phyloP scores from a whole-genome alignment of 2,113 vertebrate genomes.

The Triplophysa siluroides region DNA sequence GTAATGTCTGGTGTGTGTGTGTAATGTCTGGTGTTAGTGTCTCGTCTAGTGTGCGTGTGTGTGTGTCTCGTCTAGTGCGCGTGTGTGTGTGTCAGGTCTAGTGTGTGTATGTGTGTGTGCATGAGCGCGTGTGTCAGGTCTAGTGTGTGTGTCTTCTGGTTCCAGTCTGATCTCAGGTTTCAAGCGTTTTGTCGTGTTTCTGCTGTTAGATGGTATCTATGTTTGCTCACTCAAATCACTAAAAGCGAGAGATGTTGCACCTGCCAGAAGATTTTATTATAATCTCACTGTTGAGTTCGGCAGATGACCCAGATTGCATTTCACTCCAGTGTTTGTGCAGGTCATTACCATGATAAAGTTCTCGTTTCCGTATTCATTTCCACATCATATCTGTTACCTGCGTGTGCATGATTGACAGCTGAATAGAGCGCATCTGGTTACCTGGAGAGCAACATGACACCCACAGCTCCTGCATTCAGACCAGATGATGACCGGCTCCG shows the following conservation, averaged over 20 bases:
- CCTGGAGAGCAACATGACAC: conserved; percentile 71
- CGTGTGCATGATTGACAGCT: conserved; percentile 63
- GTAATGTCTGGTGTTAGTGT: too few species aligned
- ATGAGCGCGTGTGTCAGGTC: too few species aligned
- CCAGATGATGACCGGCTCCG: conserved; percentile 2
- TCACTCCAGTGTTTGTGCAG: background rate
- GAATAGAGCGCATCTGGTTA: conserved; percentile 73
- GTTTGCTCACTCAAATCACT: background rate
- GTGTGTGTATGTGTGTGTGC: too few species aligned
- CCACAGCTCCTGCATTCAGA: conserved; percentile 68
- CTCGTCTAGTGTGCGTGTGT: too few species aligned
- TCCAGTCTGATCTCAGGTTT: conserved; percentile 23
- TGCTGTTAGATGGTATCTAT: conserved; percentile 22
- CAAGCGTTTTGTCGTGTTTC: conserved; percentile 41
- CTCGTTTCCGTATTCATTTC: background rate
- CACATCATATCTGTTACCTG: background rate
- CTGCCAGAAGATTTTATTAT: background rate
- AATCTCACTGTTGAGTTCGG: background rate
- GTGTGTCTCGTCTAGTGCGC: too few species aligned
- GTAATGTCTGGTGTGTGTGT: too few species aligned
- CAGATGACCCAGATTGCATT: background rate
- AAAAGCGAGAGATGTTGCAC: background rate
- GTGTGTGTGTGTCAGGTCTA: too few species aligned
- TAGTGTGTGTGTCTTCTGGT: too few species aligned
- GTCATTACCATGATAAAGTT: conserved; percentile 1